A percentile compares a stretch with the other conserved stretches of the same genome.
Conservation (phyloP, 2,797 vertebrate genomes). For the Rhinophrynus dorsalis region DNA sequence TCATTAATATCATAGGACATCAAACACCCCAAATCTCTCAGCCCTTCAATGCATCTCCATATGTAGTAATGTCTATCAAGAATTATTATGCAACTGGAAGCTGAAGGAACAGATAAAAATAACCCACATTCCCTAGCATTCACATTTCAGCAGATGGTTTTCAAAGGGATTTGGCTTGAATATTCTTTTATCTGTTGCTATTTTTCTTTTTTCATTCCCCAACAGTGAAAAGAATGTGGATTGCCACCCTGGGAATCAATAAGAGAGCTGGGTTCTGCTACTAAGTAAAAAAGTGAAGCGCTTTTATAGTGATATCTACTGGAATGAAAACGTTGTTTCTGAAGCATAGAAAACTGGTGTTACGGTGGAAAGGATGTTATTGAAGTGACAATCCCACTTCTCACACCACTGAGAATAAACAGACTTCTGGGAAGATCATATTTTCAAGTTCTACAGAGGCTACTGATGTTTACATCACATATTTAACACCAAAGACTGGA, state of each 20-base stretch:
- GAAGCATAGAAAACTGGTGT: background rate
- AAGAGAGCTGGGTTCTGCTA: conserved; percentile 2
- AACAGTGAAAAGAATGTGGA: conserved; percentile 12
- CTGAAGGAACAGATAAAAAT: conserved; percentile 49
- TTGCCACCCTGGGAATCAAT: conserved; percentile 1
- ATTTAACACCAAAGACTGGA: background rate
- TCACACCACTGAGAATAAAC: background rate
- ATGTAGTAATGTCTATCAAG: conserved; percentile 47
- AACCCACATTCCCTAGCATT: conserved; percentile 34
- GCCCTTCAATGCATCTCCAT: conserved; percentile 34
- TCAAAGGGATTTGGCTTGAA: conserved; percentile 41
- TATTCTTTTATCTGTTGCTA: conserved; percentile 46
- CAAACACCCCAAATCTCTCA: background rate
- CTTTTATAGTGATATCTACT: background rate
- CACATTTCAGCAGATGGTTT: conserved; percentile 46
- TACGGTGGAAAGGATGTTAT: background rate
- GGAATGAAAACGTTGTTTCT: background rate
- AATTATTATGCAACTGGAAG: conserved; percentile 48
- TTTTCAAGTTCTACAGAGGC: background rate
- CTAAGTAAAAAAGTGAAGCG: background rate
- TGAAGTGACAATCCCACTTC: background rate
- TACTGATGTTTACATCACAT: background rate
- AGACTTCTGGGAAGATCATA: background rate
- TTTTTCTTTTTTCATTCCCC: conserved; percentile 36
- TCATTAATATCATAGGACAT: background rate